These are phyloP conservation scores for Alosa alosa DNA, from an alignment of 2,113 vertebrate genomes.

Conservation along the genomic window DNA sequence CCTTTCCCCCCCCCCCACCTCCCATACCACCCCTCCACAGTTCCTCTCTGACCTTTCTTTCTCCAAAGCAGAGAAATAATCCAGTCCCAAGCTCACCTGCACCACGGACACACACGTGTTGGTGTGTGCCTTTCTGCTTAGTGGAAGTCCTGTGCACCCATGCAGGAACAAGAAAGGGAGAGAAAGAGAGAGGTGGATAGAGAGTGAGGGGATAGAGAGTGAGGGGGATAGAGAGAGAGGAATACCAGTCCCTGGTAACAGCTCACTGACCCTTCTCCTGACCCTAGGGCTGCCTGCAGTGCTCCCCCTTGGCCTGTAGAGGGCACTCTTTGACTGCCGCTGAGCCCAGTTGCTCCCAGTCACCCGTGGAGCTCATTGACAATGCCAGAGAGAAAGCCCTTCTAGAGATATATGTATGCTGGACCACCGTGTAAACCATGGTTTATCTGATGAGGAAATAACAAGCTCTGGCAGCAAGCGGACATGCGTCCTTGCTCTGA, in stretches of 20 bases:
- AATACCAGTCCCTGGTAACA: not conserved
- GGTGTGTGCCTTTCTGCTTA: conserved; percentile 11
- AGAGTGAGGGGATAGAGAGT: not conserved
- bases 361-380: not conserved
- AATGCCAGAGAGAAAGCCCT: conserved; percentile 10
- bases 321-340: conserved; percentile 70
- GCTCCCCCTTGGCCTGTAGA: conserved; percentile 65
- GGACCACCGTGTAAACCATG: conserved; percentile 42
- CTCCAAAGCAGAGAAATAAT: conserved; percentile 40
- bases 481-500: conserved; percentile 38
- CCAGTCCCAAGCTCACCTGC: conserved; percentile 22
- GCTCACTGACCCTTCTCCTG: not conserved
- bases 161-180: not conserved
- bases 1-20: not conserved
- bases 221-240: not conserved
- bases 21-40: no score
- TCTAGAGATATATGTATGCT: conserved; percentile 35
- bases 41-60: conserved; percentile 40
- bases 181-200: not conserved
- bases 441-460: conserved; percentile 52
- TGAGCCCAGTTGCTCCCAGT: conserved; percentile 24
- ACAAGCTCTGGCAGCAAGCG: conserved; percentile 45
- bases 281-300: conserved; percentile 42
- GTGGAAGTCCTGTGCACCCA: not conserved
- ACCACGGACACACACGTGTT: not conserved